Percentiles rank a stretch among this genome's conserved stretches.
Evolutionary conservation across 2,888 invertebrate species (phyloP).

Genomic region (Lamellibrachia satsuma): DNA sequence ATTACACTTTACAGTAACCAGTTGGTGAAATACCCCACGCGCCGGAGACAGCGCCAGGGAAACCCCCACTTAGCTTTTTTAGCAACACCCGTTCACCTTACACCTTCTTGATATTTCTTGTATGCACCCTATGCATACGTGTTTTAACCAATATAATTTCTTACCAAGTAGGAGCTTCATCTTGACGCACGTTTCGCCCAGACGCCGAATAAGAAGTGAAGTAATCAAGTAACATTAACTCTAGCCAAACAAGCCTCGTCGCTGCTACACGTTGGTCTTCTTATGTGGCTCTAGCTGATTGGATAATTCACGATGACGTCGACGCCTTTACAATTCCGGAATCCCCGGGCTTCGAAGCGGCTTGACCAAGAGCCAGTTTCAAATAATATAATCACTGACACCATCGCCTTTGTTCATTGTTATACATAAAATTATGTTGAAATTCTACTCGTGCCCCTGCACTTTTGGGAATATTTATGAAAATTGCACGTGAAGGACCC

Average conservation of each 20-base stretch:
- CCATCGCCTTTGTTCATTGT: not conserved
- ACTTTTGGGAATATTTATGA: not conserved
- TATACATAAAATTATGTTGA: not conserved
- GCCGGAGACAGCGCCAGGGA: not conserved
- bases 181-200: not conserved
- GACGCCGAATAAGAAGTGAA: not conserved
- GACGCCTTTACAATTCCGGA: not conserved
- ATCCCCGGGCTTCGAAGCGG: not conserved
- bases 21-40: not conserved
- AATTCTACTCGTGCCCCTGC: not conserved
- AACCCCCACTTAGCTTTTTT: not conserved
- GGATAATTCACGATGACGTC: not conserved
- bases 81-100: not conserved
- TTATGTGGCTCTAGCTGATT: conserved; percentile 5
- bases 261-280: not conserved
- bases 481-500: not conserved
- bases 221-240: not conserved
- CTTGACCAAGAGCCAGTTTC: not conserved
- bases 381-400: not conserved
- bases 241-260: not conserved
- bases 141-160: not conserved
- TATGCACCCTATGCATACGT: not conserved
- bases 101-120: not conserved
- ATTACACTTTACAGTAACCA: not conserved
- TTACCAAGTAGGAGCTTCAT: conserved; percentile 11